These are phyloP conservation scores for Zapus hudsonius DNA, from an alignment of 2,113 vertebrate species.

Conservation along the genomic window DNA sequence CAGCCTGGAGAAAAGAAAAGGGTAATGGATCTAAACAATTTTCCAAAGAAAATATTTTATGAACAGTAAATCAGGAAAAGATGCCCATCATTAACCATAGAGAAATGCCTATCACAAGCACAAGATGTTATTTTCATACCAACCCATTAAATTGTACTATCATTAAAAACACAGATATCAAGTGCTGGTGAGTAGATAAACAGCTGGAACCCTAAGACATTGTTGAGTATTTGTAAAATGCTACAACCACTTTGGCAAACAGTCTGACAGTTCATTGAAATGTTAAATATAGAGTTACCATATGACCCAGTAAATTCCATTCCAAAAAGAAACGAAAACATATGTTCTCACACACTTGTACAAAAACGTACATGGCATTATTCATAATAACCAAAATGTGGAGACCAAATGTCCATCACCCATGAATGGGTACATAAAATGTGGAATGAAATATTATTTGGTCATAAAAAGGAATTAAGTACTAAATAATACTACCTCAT, in stretches of 20 bases:
- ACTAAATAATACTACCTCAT: background rate
- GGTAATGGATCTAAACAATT: background rate
- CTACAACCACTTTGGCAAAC: background rate
- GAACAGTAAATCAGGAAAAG: background rate
- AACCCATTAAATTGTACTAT: background rate
- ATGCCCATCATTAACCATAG: background rate
- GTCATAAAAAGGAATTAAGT: constrained; percentile 10
- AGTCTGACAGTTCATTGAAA: constrained; percentile 3
- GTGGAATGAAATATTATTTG: background rate
- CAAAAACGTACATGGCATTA: constrained; percentile 18
- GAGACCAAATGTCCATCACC: background rate
- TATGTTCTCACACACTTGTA: constrained; percentile 38
- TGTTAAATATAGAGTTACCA: constrained; percentile 16
- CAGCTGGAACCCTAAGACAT: background rate
- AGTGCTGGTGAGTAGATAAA: background rate
- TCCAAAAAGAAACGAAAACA: constrained; percentile 25
- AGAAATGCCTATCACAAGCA: constrained; percentile 34
- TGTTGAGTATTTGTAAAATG: background rate
- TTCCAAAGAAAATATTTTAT: constrained; percentile 14
- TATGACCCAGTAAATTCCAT: constrained; percentile 29
- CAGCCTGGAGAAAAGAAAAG: too few relatives aligned
- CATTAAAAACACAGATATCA: background rate
- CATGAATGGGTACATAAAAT: constrained; percentile 10
- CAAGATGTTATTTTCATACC: constrained; percentile 11
- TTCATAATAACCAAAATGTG: background rate